Percentiles rank a stretch among this genome's conserved stretches.
Evolutionary conservation across 2,888 invertebrate genomes (phyloP).

Genomic region (Phlogophora meticulosa): DNA sequence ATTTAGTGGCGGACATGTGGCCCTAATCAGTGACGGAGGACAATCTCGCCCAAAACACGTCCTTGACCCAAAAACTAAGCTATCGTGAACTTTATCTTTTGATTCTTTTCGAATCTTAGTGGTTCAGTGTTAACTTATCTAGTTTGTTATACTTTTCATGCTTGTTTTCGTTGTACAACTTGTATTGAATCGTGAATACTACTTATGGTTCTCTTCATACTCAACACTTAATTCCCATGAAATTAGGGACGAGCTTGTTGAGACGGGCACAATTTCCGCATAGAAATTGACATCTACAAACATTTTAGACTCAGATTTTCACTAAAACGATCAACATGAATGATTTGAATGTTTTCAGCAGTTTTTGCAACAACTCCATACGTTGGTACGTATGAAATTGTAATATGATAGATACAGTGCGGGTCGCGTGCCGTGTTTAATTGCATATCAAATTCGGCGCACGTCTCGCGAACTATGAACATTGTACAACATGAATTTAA

Average conservation of each 20-base stretch:
- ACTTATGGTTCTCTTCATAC: no score
- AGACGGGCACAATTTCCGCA: no score
- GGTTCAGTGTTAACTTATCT: background rate
- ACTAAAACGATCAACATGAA: slow-evolving; percentile 5
- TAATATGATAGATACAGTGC: slow-evolving; percentile 9
- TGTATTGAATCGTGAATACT: no score
- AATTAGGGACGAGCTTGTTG: no score
- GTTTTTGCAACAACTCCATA: no score
- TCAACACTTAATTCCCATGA: no score
- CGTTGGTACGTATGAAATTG: background rate
- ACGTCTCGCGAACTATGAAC: slow-evolving; percentile 21
- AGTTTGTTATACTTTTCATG: background rate
- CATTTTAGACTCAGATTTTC: background rate
- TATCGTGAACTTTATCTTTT: background rate
- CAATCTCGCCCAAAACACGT: background rate
- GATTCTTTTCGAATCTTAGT: background rate
- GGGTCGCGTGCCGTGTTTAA: slow-evolving; percentile 1
- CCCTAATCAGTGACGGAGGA: slow-evolving; percentile 18
- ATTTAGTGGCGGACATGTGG: slow-evolving; percentile 1
- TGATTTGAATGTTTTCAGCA: no score
- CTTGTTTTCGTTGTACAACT: background rate
- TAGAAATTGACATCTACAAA: slow-evolving; percentile 1
- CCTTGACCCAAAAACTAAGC: slow-evolving; percentile 28
- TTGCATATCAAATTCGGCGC: slow-evolving; percentile 32
- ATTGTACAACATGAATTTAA: slow-evolving; percentile 24